Evolutionary conservation across 2,113 vertebrate species (phyloP).

Genomic region (Eurystomus gularis): DNA sequence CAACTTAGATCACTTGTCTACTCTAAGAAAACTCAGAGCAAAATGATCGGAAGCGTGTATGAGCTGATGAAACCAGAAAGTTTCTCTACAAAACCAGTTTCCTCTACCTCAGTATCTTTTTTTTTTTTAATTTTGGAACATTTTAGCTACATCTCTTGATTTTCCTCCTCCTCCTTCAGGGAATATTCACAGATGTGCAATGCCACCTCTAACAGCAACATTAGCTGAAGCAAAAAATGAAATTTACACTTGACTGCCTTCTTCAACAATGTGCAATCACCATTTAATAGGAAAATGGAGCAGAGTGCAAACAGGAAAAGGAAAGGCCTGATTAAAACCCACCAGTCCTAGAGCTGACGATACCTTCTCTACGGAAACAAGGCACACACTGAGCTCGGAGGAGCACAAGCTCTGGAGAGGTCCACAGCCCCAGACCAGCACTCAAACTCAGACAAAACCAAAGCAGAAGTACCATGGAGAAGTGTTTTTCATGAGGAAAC

Average conservation of each 20-base stretch:
- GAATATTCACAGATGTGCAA: slow-evolving; percentile 69
- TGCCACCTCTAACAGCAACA: slow-evolving; percentile 59
- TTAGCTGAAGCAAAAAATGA: slow-evolving; percentile 76
- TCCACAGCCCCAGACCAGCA: background rate
- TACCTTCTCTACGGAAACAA: background rate
- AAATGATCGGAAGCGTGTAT: background rate
- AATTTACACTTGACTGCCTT: slow-evolving; percentile 73
- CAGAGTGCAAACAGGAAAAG: slow-evolving; percentile 56
- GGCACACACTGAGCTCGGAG: background rate
- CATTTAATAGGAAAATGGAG: slow-evolving; percentile 68
- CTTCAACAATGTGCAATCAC: slow-evolving; percentile 55
- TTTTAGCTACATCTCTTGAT: slow-evolving; percentile 58
- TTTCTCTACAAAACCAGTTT: background rate
- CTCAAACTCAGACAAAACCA: fast-evolving
- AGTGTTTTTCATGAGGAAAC: fast-evolving
- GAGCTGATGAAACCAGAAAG: background rate
- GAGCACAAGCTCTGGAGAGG: background rate
- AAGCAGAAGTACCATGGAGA: background rate
- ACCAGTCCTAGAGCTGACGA: background rate
- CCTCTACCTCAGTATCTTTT: background rate
- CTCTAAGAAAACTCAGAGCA: background rate
- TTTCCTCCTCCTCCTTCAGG: slow-evolving; percentile 37
- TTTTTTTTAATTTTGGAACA: background rate
- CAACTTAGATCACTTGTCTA: background rate
- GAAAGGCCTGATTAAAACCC: slow-evolving; percentile 54